Evolutionary conservation across 2,113 vertebrate genomes (phyloP), one percentile per base, ranked within the genome.

Genomic region (Chionomys nivalis): DNA sequence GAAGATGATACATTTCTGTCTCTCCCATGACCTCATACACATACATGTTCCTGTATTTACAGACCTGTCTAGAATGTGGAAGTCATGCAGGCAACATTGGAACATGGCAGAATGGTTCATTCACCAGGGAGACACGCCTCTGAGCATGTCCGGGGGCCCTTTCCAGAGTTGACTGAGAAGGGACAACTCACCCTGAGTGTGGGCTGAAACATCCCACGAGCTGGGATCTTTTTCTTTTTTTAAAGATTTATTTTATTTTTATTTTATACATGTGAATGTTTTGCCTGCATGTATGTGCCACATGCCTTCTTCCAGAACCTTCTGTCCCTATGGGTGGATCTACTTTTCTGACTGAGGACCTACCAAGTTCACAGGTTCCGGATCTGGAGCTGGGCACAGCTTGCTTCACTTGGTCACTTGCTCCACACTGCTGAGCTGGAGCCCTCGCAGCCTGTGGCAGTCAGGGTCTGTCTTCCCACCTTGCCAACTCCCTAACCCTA

Each of bases 71-170:
- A 78, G 65, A 42, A 78, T 12, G 8, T 39, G 86, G 44, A 96
- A 61, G 65, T 1, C 1, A 23, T 4, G 2, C 5, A 1, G 26
- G 55, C 11, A 14, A 44, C 8, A 4, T 1, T 0, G 1, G 42
- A 66, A 28, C 14, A 1, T 0, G 16, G 42, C 33, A 5, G 21
- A 33, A 44, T 28, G 39, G 82, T 19, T 44, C 1, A 14, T 4
- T 8, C 81, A 17, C 24, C 3, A 9, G n/a, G 61, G 61, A 33
- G 61, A 44, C 39, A 44, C 39, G 44, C 82, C 14, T 9, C 39
- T 65, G 61, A 63, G 82, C 39, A 33, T 1, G 58, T 31, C 61
- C 11, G 23, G 31, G 17, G n/a, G 26, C 28, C 39, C 16, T 85
- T 63, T 85, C 58, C n/a, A 63, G 55, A 83, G 39, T 4, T 61